Evolutionary conservation across 92 coral and sea anemone genomes (phyloP).

Genomic region (Parazoanthus atlanticus): DNA sequence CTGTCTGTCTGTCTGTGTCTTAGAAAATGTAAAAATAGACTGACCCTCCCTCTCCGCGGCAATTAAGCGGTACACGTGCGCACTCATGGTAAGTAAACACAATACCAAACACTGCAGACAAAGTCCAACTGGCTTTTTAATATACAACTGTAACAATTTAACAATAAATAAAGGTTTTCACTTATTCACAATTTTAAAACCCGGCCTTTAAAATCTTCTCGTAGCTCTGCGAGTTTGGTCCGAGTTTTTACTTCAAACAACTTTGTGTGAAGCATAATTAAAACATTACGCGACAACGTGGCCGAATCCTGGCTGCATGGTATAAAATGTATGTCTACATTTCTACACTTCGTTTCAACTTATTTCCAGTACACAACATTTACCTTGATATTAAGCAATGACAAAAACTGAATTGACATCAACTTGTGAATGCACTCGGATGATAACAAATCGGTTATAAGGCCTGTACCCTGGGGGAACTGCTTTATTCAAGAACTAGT

Average conservation of each 20-base stretch:
- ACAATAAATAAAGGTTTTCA: slow-evolving; percentile 10
- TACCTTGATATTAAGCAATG: neutral
- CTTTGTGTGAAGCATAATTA: neutral
- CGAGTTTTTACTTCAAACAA: slow-evolving; percentile 1
- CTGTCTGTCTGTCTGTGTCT: no score
- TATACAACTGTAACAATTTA: slow-evolving; percentile 29
- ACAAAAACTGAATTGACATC: neutral
- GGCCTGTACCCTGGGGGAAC: no score
- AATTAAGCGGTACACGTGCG: neutral
- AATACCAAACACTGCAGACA: neutral
- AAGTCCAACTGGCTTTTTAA: neutral
- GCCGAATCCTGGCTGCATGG: no score
- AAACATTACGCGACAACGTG: neutral
- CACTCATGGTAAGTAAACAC: neutral
- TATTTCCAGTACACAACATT: neutral
- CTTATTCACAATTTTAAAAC: slow-evolving; percentile 29
- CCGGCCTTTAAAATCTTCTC: slow-evolving; percentile 20
- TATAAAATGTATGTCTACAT: neutral
- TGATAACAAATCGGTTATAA: no score
- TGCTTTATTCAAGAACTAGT: no score
- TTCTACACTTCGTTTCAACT: neutral
- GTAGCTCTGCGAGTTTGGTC: slow-evolving; percentile 8
- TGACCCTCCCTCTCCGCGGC: no score
- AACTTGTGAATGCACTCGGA: no score
- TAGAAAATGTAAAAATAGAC: no score